Evolutionary conservation across 2,888 invertebrate species (phyloP).

Genomic region (Terebella lapidaria): DNA sequence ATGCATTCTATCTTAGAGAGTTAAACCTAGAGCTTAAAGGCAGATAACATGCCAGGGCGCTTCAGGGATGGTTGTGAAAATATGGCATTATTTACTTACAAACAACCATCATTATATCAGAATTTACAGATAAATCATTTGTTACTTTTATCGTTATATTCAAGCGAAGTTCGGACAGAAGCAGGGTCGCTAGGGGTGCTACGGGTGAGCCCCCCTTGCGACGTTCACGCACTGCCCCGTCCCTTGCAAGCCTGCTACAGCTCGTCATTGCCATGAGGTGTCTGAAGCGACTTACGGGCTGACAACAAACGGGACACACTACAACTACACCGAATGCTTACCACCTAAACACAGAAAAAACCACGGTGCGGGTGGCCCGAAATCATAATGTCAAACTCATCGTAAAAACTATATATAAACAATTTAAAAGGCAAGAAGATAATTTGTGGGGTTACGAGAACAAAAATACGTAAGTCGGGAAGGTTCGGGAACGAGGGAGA

Average conservation of each 20-base stretch:
- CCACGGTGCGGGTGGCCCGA: not conserved
- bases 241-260: slow-evolving; percentile 2
- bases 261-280: slow-evolving; percentile 1
- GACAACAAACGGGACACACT: not conserved
- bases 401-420: no score
- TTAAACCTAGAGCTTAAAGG: not conserved
- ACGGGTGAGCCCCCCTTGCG: no score
- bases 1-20: not conserved
- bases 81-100: slow-evolving; percentile 4
- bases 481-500: no score
- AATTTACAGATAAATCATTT: not conserved
- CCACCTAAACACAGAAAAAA: not conserved
- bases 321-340: not conserved
- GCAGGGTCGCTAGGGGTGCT: no score
- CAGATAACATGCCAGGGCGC: slow-evolving; percentile 10
- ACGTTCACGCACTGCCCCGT: not conserved
- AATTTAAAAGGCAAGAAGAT: no score
- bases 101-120: slow-evolving; percentile 15
- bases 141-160: not conserved
- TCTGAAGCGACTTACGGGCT: not conserved
- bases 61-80: slow-evolving; percentile 23
- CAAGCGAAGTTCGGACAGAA: no score
- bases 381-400: not conserved
- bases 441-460: no score
- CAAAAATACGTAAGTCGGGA: no score